Evolutionary conservation across 2,797 vertebrate genomes (phyloP).

Genomic region (Parauchenoglanis punctatus): DNA sequence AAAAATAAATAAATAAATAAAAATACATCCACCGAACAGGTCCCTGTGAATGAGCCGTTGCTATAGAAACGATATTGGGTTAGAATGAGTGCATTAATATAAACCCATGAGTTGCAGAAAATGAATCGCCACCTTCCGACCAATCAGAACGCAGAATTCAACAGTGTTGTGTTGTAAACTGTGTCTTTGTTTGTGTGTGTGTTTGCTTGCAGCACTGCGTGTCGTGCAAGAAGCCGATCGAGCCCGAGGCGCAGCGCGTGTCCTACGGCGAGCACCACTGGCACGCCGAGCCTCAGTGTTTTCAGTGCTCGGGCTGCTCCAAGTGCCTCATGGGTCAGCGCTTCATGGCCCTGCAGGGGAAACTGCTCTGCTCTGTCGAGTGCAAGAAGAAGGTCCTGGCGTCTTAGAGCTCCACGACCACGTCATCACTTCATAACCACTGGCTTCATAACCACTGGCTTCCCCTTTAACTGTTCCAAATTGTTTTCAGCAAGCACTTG

Average conservation of each 20-base stretch:
- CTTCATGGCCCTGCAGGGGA: conserved; percentile 89
- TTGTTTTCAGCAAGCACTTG: background rate
- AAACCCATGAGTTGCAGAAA: background rate
- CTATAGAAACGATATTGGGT: background rate
- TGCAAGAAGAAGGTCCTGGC: conserved; percentile 88
- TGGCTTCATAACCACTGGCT: conserved; percentile 1
- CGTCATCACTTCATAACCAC: background rate
- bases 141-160: conserved; percentile 2
- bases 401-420: conserved; percentile 43
- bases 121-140: background rate
- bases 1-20: no score
- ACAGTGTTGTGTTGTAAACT: background rate
- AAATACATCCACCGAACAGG: background rate
- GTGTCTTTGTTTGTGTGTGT: conserved; percentile 3
- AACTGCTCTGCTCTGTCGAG: conserved; percentile 91
- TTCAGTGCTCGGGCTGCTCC: conserved; percentile 91
- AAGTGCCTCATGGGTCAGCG: conserved; percentile 90
- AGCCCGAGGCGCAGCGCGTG: conserved; percentile 92
- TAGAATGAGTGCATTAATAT: background rate
- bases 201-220: conserved; percentile 79
- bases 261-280: conserved; percentile 91
- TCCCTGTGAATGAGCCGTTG: background rate
- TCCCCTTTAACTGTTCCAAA: background rate
- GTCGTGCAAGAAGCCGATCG: conserved; percentile 85
- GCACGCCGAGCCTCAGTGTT: conserved; percentile 88